phyloP scores from a whole-genome alignment of 2,888 invertebrate species.

The Platycheirus rosarum region DNA sequence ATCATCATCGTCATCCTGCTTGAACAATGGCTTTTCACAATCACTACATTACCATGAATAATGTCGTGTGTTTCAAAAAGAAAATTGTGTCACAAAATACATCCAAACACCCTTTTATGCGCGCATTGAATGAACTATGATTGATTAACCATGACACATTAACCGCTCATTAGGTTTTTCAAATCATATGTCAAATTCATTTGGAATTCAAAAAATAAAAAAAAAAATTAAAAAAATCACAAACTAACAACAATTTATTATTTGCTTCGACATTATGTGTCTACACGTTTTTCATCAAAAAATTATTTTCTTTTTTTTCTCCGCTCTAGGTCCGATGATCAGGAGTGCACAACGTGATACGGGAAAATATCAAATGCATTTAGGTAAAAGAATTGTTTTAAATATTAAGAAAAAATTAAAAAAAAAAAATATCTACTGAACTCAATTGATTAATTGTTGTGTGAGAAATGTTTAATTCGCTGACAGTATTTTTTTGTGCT shows the following conservation, averaged over 20 bases:
- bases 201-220: constrained; percentile 4
- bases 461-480: constrained; percentile 34
- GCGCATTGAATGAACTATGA: constrained; percentile 30
- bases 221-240: background rate
- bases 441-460: background rate
- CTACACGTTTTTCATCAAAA: constrained; percentile 68
- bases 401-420: no score
- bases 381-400: constrained; percentile 77
- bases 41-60: constrained; percentile 22
- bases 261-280: constrained; percentile 67
- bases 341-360: constrained; percentile 81
- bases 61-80: constrained; percentile 30
- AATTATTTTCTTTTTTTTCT: constrained; percentile 75
- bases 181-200: constrained; percentile 37
- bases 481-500: constrained; percentile 30
- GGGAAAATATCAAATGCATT: constrained; percentile 82
- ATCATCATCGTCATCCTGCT: constrained; percentile 51
- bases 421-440: constrained; percentile 14
- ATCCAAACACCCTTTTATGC: constrained; percentile 8
- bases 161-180: constrained; percentile 47
- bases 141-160: constrained; percentile 53
- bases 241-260: constrained; percentile 37
- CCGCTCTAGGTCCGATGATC: constrained; percentile 81
- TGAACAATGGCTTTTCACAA: constrained; percentile 36
- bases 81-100: constrained; percentile 27